Conservation (phyloP, 37 sponge, comb jelly and placozoan genomes). For the Amphimedon queenslandica region DNA sequence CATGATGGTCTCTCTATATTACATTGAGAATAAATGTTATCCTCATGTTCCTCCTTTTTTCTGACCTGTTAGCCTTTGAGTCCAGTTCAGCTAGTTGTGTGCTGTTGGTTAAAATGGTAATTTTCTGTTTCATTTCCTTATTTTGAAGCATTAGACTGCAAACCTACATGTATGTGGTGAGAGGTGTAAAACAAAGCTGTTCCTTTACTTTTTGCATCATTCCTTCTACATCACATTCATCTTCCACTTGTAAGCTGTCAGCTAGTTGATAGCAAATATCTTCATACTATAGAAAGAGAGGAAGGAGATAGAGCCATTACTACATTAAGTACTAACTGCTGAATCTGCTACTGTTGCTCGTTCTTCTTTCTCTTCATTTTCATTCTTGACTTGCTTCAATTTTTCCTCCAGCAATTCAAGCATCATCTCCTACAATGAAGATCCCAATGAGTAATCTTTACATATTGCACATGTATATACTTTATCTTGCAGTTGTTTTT, state of each 20-base stretch:
- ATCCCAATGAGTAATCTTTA: no score
- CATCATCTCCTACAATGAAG: not conserved
- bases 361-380: not conserved
- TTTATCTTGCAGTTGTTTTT: conserved; percentile 32
- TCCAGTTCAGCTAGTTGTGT: conserved; percentile 51
- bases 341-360: not conserved
- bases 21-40: not conserved
- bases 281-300: conserved; percentile 25
- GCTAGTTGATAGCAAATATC: conserved; percentile 46
- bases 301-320: not conserved
- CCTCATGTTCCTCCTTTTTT: not conserved
- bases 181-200: no score
- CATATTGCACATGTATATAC: conserved; percentile 5
- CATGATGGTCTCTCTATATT: conserved; percentile 64
- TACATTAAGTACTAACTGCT: not conserved
- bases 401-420: not conserved
- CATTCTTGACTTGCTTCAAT: not conserved
- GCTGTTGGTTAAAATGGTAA: conserved; percentile 49
- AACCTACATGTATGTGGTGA: not conserved
- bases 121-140: conserved; percentile 54
- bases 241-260: conserved; percentile 10
- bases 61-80: conserved; percentile 54
- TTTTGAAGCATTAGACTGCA: conserved; percentile 33
- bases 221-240: conserved; percentile 24
- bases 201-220: not conserved